phyloP scores from a whole-genome alignment of 2,888 invertebrate species.

The Brenthis daphne region DNA sequence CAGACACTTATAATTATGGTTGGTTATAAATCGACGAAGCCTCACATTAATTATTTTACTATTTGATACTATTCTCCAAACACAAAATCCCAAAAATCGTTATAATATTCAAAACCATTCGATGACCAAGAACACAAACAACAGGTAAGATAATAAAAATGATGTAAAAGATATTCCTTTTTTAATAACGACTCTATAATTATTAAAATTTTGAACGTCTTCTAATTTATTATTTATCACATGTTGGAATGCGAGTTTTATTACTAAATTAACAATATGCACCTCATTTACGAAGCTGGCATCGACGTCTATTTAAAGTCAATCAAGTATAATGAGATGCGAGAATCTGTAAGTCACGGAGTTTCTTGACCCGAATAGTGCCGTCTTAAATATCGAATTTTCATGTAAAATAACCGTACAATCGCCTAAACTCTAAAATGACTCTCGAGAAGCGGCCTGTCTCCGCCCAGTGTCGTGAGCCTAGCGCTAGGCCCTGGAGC shows the following conservation, averaged over 20 bases:
- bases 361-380: slow-evolving; percentile 58
- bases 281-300: no score
- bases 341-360: slow-evolving; percentile 43
- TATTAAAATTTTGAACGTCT: not conserved
- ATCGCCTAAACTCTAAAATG: not conserved
- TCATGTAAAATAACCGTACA: slow-evolving; percentile 37
- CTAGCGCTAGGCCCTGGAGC: no score
- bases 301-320: no score
- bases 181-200: not conserved
- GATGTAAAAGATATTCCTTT: not conserved
- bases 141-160: not conserved
- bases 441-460: no score
- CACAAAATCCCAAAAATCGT: no score
- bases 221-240: slow-evolving; percentile 12
- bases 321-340: slow-evolving; percentile 55
- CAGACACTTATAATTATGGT: no score
- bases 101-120: no score
- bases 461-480: no score
- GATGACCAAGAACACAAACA: not conserved
- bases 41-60: no score
- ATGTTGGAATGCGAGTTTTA: slow-evolving; percentile 2
- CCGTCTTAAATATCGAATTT: slow-evolving; percentile 35
- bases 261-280: slow-evolving; percentile 44
- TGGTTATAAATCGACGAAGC: no score
- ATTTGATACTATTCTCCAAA: no score